Evolutionary conservation across 23 tunicate species (phyloP).

Genomic region (Clavelina lepadiformis): DNA sequence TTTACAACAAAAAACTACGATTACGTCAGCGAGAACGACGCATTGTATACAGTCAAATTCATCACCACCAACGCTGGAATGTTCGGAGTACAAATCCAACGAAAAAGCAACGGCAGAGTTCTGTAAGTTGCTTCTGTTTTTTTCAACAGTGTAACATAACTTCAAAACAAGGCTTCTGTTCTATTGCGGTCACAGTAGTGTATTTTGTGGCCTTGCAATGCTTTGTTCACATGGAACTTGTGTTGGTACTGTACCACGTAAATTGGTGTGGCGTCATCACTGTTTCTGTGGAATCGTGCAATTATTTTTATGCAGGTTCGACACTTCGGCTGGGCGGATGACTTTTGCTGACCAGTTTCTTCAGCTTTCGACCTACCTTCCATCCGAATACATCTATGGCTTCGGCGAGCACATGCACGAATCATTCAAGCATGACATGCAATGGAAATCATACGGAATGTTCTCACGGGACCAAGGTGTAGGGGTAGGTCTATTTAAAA

Average conservation of each 20-base stretch:
- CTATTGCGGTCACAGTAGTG: too few species aligned
- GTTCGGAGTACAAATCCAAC: slow-evolving; percentile 32
- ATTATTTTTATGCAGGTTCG: slow-evolving; percentile 31
- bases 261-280: too few species aligned
- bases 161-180: too few species aligned
- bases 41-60: slow-evolving; percentile 24
- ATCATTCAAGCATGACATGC: slow-evolving; percentile 67
- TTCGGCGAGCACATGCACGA: slow-evolving; percentile 96
- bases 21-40: not conserved
- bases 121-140: slow-evolving; percentile 47
- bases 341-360: slow-evolving; percentile 91
- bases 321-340: slow-evolving; percentile 68
- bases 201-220: too few species aligned
- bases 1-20: slow-evolving; percentile 13
- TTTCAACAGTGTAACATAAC: too few species aligned
- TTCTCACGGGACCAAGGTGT: slow-evolving; percentile 99
- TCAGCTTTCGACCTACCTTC: slow-evolving; percentile 67
- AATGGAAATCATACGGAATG: slow-evolving; percentile 96
- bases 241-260: too few species aligned
- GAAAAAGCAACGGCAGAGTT: slow-evolving; percentile 23
- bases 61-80: slow-evolving; percentile 13
- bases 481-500: too few species aligned
- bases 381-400: slow-evolving; percentile 85
- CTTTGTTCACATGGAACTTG: too few species aligned
- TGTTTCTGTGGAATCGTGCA: too few species aligned